Percentiles rank a stretch among this genome's conserved stretches.
phyloP scores from a whole-genome alignment of 1,140 invertebrate genomes.

The Rhyzopertha dominica region DNA sequence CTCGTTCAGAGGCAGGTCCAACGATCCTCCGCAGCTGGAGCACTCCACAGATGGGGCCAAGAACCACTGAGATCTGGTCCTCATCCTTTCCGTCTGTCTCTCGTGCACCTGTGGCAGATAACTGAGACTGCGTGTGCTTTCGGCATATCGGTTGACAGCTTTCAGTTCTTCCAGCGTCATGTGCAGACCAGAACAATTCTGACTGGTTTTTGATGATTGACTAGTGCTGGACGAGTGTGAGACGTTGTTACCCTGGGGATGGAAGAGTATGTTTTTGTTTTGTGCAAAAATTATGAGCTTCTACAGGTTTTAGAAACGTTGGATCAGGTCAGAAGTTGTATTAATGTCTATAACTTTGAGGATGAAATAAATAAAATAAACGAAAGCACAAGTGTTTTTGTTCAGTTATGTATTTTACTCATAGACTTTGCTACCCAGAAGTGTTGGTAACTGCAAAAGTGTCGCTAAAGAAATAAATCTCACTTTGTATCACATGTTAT shows the following conservation, averaged over 20 bases:
- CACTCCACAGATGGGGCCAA: conserved; percentile 64
- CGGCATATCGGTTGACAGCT: conserved; percentile 83
- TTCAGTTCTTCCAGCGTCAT: conserved; percentile 79
- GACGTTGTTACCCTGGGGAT: conserved; percentile 45
- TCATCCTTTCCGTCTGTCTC: conserved; percentile 87
- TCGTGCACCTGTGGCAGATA: conserved; percentile 92
- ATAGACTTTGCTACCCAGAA: too few relatives aligned
- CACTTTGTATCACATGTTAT: too few relatives aligned
- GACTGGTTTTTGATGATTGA: conserved; percentile 55
- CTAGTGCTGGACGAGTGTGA: conserved; percentile 60
- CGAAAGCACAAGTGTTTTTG: too few relatives aligned
- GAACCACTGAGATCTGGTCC: conserved; percentile 92
- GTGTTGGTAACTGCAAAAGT: too few relatives aligned
- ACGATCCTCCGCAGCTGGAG: conserved; percentile 50
- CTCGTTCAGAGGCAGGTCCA: conserved; percentile 51
- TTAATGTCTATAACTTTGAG: too few relatives aligned
- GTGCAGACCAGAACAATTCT: conserved; percentile 51
- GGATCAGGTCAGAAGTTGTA: too few relatives aligned
- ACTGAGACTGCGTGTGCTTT: conserved; percentile 85
- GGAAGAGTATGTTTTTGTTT: too few relatives aligned
- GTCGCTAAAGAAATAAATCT: too few relatives aligned
- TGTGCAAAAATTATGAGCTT: too few relatives aligned
- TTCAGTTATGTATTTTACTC: too few relatives aligned
- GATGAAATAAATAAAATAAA: too few relatives aligned
- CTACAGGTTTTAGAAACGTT: too few relatives aligned